These are phyloP conservation scores for Thaumatotibia leucotreta DNA, from an alignment of 1,140 invertebrate species.

Conservation along the genomic window DNA sequence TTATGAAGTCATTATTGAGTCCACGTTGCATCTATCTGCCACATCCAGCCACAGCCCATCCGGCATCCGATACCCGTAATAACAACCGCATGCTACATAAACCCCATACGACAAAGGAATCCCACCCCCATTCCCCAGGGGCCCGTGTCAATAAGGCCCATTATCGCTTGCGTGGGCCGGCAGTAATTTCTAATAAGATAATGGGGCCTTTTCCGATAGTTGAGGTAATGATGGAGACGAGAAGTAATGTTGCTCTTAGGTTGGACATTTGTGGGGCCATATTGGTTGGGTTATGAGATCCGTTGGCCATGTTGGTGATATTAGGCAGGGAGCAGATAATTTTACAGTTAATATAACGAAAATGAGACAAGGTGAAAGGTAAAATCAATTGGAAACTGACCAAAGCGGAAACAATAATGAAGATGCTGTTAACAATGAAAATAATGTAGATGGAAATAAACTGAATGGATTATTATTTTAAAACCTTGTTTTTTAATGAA, in stretches of 20 bases:
- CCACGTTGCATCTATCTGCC: neutral
- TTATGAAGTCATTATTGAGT: no score
- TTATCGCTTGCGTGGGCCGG: constrained; percentile 26
- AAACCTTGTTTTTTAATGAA: no score
- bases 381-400: no score
- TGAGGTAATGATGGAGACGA: constrained; percentile 31
- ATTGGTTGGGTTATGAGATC: neutral
- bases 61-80: constrained; percentile 30
- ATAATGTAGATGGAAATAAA: no score
- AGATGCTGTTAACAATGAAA: no score
- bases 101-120: constrained; percentile 34
- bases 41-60: constrained; percentile 19
- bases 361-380: no score
- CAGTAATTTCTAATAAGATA: constrained; percentile 52
- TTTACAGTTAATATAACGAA: no score
- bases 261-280: neutral
- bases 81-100: constrained; percentile 41
- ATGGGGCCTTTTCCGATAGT: constrained; percentile 42
- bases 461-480: no score
- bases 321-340: no score
- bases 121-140: constrained; percentile 20
- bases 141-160: constrained; percentile 26
- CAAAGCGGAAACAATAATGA: no score
- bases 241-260: constrained; percentile 28
- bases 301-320: neutral